Conservation (phyloP, 2,113 vertebrate species). For the Eira barbara region DNA sequence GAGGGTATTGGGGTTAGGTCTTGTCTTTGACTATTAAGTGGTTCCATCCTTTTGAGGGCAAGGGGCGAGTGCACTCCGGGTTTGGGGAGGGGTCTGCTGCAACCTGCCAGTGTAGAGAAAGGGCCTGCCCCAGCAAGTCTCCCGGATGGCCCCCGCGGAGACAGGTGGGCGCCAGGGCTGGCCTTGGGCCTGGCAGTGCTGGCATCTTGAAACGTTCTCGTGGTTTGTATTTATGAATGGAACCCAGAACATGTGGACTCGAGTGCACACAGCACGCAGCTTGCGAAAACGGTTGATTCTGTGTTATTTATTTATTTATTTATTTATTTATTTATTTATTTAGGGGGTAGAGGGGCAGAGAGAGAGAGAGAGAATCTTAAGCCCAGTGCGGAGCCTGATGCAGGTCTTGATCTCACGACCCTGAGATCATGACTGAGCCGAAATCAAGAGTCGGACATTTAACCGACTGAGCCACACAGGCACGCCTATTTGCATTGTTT, state of each 20-base stretch:
- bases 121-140: neutral
- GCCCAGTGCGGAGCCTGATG: neutral
- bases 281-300: neutral
- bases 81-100: neutral
- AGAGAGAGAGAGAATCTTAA: neutral
- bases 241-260: conserved; percentile 53
- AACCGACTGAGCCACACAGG: neutral
- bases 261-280: neutral
- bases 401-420: neutral
- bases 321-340: neutral
- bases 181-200: neutral
- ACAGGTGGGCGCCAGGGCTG: neutral
- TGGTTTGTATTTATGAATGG: conserved; percentile 72
- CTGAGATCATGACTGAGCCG: neutral
- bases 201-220: conserved; percentile 54
- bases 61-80: neutral
- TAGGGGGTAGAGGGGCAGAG: neutral
- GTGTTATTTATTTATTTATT: neutral
- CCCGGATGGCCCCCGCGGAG: neutral
- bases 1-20: neutral
- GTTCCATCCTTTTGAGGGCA: neutral
- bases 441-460: neutral
- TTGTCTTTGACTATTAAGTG: neutral
- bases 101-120: neutral
- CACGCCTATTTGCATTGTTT: neutral